phyloP scores from a whole-genome alignment of 2,113 vertebrate genomes.

The Otolemur garnettii region DNA sequence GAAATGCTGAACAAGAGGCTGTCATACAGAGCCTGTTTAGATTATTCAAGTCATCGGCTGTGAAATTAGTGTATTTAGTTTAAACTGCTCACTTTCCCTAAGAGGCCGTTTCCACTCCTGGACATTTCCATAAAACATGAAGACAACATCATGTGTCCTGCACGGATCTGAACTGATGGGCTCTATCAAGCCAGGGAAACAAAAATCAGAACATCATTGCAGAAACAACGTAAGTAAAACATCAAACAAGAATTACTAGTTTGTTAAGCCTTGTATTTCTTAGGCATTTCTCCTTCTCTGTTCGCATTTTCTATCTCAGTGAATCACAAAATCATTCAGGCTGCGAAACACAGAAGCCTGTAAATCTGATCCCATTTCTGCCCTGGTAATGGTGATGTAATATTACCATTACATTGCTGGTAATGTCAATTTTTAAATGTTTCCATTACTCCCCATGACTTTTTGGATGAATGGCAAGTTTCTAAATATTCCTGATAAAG shows the following conservation, averaged over 20 bases:
- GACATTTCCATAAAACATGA: slow-evolving; percentile 37
- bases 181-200: background rate
- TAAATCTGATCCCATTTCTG: background rate
- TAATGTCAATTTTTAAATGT: background rate
- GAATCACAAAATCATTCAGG: background rate
- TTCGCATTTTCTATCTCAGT: background rate
- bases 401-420: background rate
- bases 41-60: slow-evolving; percentile 68
- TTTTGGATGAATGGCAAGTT: background rate
- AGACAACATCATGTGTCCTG: background rate
- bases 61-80: slow-evolving; percentile 72
- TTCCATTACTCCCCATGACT: background rate
- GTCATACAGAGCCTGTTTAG: slow-evolving; percentile 51
- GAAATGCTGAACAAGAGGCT: slow-evolving; percentile 64
- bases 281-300: background rate
- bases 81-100: slow-evolving; percentile 54
- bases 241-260: background rate
- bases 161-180: background rate
- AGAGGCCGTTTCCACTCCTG: background rate
- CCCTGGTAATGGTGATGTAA: no score
- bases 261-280: background rate
- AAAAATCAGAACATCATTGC: background rate
- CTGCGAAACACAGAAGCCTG: background rate
- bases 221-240: background rate
- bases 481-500: background rate